phyloP scores from a whole-genome alignment of 2,888 invertebrate species.

The Lissocephala sabroskyi region DNA sequence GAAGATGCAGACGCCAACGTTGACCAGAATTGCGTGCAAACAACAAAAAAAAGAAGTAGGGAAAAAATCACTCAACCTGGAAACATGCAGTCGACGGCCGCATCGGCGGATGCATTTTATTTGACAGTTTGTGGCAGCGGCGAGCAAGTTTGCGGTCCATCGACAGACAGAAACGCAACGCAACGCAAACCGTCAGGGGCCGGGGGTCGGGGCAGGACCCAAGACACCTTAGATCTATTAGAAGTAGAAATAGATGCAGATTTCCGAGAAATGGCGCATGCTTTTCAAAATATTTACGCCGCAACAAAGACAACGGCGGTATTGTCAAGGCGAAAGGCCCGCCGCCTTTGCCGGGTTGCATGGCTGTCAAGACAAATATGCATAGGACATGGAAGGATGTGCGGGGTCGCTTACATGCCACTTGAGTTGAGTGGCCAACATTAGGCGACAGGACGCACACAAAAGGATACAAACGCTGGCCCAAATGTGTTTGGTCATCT shows the following conservation, averaged over 20 bases:
- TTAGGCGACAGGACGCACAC: background rate
- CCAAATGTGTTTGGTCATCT: background rate
- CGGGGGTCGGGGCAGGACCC: too few relatives aligned
- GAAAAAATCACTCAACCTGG: background rate
- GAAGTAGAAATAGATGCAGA: too few relatives aligned
- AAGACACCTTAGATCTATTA: too few relatives aligned
- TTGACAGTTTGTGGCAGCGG: conserved; percentile 39
- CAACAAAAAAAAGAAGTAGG: background rate
- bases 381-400: too few relatives aligned
- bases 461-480: background rate
- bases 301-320: conserved; percentile 3
- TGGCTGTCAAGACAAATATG: conserved; percentile 41
- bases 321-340: background rate
- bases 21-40: background rate
- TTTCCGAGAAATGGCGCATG: conserved; percentile 25
- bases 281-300: conserved; percentile 43
- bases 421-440: background rate
- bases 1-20: background rate
- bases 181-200: too few relatives aligned
- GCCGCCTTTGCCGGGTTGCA: conserved; percentile 14
- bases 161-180: too few relatives aligned
- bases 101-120: conserved; percentile 27
- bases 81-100: too few relatives aligned
- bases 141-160: conserved; percentile 29
- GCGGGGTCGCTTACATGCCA: too few relatives aligned